Evolutionary conservation across 2,797 vertebrate genomes (phyloP).

Genomic region (Miichthys miiuy): DNA sequence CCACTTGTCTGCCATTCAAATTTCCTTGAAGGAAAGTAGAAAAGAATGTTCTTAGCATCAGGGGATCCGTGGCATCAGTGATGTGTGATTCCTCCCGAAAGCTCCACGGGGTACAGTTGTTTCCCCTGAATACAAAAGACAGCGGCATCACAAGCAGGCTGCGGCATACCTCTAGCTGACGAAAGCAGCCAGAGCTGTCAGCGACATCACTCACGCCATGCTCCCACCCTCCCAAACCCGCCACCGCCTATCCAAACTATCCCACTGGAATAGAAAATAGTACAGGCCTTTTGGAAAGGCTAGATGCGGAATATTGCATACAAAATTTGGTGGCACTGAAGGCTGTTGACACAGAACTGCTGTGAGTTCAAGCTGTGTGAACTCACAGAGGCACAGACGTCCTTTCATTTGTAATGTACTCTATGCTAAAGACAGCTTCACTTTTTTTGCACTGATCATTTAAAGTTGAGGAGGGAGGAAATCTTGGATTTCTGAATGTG

Average conservation of each 20-base stretch:
- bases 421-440: conserved; percentile 83
- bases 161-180: conserved; percentile 80
- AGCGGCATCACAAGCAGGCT: conserved; percentile 79
- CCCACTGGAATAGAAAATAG: conserved; percentile 83
- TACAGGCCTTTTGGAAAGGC: conserved; percentile 68
- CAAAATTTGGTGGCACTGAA: conserved; percentile 75
- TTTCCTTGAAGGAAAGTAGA: conserved; percentile 73
- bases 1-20: conserved; percentile 78
- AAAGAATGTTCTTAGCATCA: conserved; percentile 66
- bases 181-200: conserved; percentile 83
- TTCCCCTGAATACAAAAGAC: conserved; percentile 85
- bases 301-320: conserved; percentile 80
- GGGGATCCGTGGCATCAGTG: conserved; percentile 72
- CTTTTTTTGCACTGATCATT: conserved; percentile 82
- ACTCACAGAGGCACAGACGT: conserved; percentile 69
- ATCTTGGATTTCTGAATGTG: conserved; percentile 10
- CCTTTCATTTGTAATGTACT: conserved; percentile 82
- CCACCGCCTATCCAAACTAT: conserved; percentile 70
- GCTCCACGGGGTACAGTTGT: conserved; percentile 78
- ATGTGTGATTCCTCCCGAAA: conserved; percentile 79
- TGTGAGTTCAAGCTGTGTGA: conserved; percentile 79
- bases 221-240: conserved; percentile 67
- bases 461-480: conserved; percentile 32
- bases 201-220: conserved; percentile 82
- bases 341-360: conserved; percentile 82